Percentiles rank a stretch among this genome's conserved stretches.
Evolutionary conservation across 2,888 invertebrate species (phyloP).

Genomic region (Sinopyrophorus schimmeli): DNA sequence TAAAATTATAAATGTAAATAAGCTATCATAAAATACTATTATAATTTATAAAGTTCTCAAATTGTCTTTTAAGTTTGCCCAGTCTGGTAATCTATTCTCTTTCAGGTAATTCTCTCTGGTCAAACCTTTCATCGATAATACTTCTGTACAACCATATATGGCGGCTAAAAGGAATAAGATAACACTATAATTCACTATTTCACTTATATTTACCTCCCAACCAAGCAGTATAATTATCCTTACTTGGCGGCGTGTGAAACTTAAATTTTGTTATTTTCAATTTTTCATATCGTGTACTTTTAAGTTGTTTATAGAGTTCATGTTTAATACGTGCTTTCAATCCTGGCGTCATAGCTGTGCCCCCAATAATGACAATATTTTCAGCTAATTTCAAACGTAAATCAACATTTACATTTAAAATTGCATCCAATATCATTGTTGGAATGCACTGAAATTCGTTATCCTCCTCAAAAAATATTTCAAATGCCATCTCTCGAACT

Average conservation of each 20-base stretch:
- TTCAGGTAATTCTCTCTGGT: slow-evolving; percentile 76
- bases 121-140: slow-evolving; percentile 70
- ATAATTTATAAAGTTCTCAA: slow-evolving; percentile 51
- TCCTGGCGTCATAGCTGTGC: slow-evolving; percentile 81
- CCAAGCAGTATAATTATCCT: slow-evolving; percentile 85
- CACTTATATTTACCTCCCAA: slow-evolving; percentile 65
- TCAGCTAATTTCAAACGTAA: slow-evolving; percentile 74
- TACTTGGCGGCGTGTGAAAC: slow-evolving; percentile 79
- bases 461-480: slow-evolving; percentile 84
- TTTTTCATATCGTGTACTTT: slow-evolving; percentile 64
- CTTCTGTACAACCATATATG: slow-evolving; percentile 76
- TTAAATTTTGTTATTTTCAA: slow-evolving; percentile 69
- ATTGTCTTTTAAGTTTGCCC: slow-evolving; percentile 72
- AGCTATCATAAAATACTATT: neutral
- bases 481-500: slow-evolving; percentile 80
- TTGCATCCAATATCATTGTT: slow-evolving; percentile 82
- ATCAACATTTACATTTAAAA: slow-evolving; percentile 83
- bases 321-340: slow-evolving; percentile 76
- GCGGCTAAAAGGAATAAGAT: slow-evolving; percentile 59
- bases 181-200: neutral
- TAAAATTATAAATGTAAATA: slow-evolving; percentile 8
- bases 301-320: slow-evolving; percentile 73
- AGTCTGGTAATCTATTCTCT: slow-evolving; percentile 75
- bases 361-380: slow-evolving; percentile 86
- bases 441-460: slow-evolving; percentile 80